phyloP scores from a whole-genome alignment of 2,797 vertebrate species.

The Phoxinus dragarum region DNA sequence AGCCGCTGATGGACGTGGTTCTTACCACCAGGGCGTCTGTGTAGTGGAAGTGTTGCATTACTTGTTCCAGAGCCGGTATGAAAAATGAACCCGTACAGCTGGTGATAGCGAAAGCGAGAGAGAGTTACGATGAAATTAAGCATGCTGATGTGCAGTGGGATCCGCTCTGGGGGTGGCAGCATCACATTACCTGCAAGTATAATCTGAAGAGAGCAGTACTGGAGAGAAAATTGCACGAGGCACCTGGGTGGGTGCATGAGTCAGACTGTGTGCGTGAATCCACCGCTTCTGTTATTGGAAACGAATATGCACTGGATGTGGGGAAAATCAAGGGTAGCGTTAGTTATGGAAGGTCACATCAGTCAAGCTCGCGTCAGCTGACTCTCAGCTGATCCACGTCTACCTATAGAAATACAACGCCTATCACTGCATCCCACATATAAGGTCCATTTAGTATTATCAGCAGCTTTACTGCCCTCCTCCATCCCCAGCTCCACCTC shows the following conservation, averaged over 20 bases:
- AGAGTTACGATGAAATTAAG: slow-evolving; percentile 26
- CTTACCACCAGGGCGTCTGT: slow-evolving; percentile 54
- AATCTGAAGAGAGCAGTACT: slow-evolving; percentile 8
- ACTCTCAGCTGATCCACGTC: too few species aligned
- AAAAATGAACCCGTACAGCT: slow-evolving; percentile 66
- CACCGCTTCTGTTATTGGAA: background rate
- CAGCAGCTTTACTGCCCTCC: too few species aligned
- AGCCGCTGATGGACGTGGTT: background rate
- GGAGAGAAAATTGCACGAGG: slow-evolving; percentile 25
- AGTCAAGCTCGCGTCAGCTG: too few species aligned
- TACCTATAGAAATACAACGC: too few species aligned
- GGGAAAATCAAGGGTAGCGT: background rate
- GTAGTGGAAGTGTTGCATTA: slow-evolving; percentile 51
- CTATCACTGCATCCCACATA: too few species aligned
- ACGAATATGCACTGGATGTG: slow-evolving; percentile 1
- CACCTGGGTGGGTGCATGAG: slow-evolving; percentile 45
- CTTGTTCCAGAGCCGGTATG: slow-evolving; percentile 69
- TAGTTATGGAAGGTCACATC: too few species aligned
- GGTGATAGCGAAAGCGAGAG: slow-evolving; percentile 4
- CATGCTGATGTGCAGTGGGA: slow-evolving; percentile 43
- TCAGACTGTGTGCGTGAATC: slow-evolving; percentile 5
- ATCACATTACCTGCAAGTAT: slow-evolving; percentile 45
- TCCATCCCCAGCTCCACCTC: too few species aligned
- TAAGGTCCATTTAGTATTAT: too few species aligned
- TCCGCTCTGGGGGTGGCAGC: slow-evolving; percentile 25